These are phyloP conservation scores for Ammospiza nelsoni DNA, from an alignment of 2,113 vertebrate genomes.

Conservation along the genomic window DNA sequence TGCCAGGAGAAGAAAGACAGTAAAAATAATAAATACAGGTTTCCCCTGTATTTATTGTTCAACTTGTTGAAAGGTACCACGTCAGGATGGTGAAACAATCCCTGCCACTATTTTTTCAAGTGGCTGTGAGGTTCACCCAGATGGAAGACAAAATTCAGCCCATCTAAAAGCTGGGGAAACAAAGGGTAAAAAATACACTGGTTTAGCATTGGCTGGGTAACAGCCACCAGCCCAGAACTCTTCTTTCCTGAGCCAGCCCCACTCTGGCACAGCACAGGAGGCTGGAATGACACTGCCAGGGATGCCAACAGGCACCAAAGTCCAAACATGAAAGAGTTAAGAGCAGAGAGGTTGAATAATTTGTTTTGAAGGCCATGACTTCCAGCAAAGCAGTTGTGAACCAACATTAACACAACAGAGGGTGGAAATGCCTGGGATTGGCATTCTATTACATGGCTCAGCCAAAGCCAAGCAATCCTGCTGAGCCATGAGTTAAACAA, in stretches of 20 bases:
- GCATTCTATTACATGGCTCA: neutral
- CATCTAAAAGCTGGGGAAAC: neutral
- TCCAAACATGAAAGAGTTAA: neutral
- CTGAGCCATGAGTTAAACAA: neutral
- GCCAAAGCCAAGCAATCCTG: neutral
- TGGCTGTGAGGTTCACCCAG: neutral
- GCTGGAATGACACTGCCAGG: neutral
- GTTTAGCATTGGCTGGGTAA: neutral
- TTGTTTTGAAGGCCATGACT: neutral
- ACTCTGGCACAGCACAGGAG: rapidly evolving
- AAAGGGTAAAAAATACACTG: neutral
- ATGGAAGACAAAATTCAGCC: neutral
- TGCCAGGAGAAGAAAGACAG: neutral
- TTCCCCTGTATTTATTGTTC: neutral
- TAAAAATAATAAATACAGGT: neutral
- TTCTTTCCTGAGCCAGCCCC: neutral
- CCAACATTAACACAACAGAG: rapidly evolving
- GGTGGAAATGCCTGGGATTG: neutral
- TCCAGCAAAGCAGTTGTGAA: neutral
- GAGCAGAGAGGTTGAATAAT: neutral
- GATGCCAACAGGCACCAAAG: rapidly evolving
- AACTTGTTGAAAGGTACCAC: neutral
- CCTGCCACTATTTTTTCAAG: neutral
- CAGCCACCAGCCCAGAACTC: neutral
- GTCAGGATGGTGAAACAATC: neutral